These are phyloP conservation scores for Yponomeuta cagnagella DNA, from an alignment of 2,888 invertebrate species.

Conservation along the genomic window DNA sequence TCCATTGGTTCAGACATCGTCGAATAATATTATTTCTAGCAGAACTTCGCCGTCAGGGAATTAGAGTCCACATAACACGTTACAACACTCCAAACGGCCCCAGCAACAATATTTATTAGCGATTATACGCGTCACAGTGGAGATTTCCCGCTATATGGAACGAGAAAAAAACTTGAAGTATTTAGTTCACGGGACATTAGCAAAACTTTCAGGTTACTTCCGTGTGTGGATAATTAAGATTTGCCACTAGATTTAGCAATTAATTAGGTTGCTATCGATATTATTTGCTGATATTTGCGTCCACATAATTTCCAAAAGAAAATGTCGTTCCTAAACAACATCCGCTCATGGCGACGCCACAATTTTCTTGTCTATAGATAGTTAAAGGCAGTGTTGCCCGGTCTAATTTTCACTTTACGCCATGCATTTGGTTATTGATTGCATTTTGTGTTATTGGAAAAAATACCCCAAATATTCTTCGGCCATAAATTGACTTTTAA, in stretches of 20 bases:
- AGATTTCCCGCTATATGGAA: constrained; percentile 70
- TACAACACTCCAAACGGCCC: constrained; percentile 48
- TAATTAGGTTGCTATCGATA: constrained; percentile 24
- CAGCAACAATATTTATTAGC: constrained; percentile 49
- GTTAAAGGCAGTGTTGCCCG: neutral
- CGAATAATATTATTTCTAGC: constrained; percentile 52
- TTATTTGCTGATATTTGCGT: constrained; percentile 18
- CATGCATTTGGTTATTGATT: too few species aligned
- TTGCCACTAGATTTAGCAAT: neutral
- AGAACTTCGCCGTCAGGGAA: constrained; percentile 52
- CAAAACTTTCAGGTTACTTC: constrained; percentile 16
- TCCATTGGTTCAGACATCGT: constrained; percentile 73
- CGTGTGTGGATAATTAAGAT: constrained; percentile 18
- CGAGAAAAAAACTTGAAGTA: constrained; percentile 32
- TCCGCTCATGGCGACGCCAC: constrained; percentile 40
- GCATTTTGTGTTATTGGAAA: too few species aligned
- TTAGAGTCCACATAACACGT: constrained; percentile 62
- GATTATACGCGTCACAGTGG: constrained; percentile 64
- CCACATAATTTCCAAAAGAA: constrained; percentile 48
- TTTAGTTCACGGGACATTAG: constrained; percentile 32
- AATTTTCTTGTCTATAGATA: constrained; percentile 10
- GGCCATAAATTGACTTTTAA: too few species aligned
- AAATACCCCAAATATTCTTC: too few species aligned
- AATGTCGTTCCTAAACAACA: constrained; percentile 69
- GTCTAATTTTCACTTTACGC: too few species aligned